Conservation (phyloP, 1,140 invertebrate genomes). For the Chironomus striatipennis region DNA sequence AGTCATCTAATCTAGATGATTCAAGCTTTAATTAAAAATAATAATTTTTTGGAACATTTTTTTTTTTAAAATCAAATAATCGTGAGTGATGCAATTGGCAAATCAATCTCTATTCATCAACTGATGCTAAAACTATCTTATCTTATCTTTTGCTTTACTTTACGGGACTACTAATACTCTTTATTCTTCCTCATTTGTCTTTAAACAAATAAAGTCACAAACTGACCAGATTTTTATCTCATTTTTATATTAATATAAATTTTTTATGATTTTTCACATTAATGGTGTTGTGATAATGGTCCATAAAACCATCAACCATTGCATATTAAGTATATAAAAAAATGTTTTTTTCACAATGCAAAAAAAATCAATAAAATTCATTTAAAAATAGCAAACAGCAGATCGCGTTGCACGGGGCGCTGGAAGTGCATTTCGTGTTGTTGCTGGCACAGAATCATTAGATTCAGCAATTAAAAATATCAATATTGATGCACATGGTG, state of each 20-base stretch:
- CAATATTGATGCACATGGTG: neutral
- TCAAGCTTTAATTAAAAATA: no score
- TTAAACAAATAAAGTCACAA: neutral
- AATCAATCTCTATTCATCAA: no score
- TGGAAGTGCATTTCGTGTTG: constrained; percentile 63
- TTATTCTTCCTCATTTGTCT: no score
- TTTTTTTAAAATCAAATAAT: no score
- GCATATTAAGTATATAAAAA: no score
- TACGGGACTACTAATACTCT: no score
- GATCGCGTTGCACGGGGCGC: constrained; percentile 65
- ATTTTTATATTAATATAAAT: neutral
- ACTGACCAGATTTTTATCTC: neutral
- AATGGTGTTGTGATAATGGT: neutral
- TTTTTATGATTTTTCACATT: neutral
- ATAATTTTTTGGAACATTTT: no score
- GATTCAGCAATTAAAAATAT: constrained; percentile 43
- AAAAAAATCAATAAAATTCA: neutral
- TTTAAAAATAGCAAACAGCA: constrained; percentile 53
- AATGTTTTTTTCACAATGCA: neutral
- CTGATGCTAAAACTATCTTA: no score
- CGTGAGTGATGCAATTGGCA: no score
- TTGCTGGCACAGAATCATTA: constrained; percentile 65
- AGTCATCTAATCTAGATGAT: no score
- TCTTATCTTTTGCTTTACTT: no score
- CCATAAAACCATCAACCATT: no score